A percentile compares a stretch with the other conserved stretches of the same genome.
phyloP scores from a whole-genome alignment of 1,140 invertebrate genomes.

The Caenorhabditis brenneri region DNA sequence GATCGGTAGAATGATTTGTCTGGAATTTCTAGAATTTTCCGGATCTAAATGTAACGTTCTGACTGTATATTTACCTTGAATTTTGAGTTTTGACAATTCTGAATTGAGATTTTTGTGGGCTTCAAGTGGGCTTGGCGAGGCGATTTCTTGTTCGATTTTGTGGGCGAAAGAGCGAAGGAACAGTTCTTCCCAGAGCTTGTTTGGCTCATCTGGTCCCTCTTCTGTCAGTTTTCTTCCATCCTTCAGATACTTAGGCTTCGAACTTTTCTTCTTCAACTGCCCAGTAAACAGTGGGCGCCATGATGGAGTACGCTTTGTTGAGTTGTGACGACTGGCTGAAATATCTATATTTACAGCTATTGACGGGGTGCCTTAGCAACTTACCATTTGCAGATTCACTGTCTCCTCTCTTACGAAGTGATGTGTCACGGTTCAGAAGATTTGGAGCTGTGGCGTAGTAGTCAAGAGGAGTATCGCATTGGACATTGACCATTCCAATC shows the following conservation, averaged over 20 bases:
- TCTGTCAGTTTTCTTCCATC: constrained; percentile 50
- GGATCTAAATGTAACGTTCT: background rate
- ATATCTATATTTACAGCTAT: background rate
- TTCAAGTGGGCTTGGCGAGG: background rate
- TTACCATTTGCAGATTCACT: constrained; percentile 24
- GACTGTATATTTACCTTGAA: constrained; percentile 18
- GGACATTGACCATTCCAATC: constrained; percentile 56
- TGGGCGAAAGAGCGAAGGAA: constrained; percentile 50
- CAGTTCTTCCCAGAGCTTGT: constrained; percentile 50
- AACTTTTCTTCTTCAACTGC: constrained; percentile 34
- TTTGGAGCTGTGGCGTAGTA: constrained; percentile 42
- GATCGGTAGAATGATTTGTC: constrained; percentile 52
- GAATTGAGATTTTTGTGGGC: constrained; percentile 42
- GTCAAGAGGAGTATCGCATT: constrained; percentile 48
- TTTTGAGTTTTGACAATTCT: constrained; percentile 45
- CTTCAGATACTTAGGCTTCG: constrained; percentile 24
- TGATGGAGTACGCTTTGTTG: constrained; percentile 21
- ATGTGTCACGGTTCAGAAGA: constrained; percentile 5
- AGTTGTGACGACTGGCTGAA: constrained; percentile 39
- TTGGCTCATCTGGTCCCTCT: constrained; percentile 33
- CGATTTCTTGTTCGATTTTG: constrained; percentile 45
- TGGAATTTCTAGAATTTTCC: constrained; percentile 43
- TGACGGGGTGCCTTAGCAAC: background rate
- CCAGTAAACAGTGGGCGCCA: constrained; percentile 48
- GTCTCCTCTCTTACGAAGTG: background rate